phyloP scores from a whole-genome alignment of 2,888 invertebrate genomes.

The Drosophila mimetica region DNA sequence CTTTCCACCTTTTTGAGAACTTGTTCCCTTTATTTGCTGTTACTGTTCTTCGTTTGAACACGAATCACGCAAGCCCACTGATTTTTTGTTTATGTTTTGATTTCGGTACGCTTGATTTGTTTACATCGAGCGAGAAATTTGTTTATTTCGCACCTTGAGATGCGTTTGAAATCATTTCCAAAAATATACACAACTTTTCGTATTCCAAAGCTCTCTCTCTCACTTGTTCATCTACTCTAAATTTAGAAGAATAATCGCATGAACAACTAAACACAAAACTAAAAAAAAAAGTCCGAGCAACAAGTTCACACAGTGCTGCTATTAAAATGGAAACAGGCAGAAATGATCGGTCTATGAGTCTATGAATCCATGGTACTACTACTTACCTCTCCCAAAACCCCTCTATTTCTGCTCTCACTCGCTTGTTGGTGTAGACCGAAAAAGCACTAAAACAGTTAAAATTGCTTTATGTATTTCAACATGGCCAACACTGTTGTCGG shows the following conservation, averaged over 20 bases:
- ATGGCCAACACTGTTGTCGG: constrained; percentile 49
- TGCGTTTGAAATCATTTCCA: constrained; percentile 78
- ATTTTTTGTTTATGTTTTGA: constrained; percentile 39
- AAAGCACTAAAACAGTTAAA: constrained; percentile 72
- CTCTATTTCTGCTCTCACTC: background rate
- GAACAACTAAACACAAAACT: constrained; percentile 52
- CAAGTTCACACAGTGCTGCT: constrained; percentile 70
- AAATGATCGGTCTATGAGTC: constrained; percentile 20
- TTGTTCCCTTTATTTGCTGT: constrained; percentile 9
- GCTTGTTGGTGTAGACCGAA: constrained; percentile 14
- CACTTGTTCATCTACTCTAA: constrained; percentile 37
- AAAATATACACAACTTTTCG: constrained; percentile 57
- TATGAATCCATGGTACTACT: background rate
- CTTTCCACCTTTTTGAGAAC: background rate
- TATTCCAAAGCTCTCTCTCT: constrained; percentile 12
- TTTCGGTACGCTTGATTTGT: constrained; percentile 64
- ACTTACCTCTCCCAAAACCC: background rate
- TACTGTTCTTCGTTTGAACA: constrained; percentile 22
- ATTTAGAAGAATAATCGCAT: constrained; percentile 73
- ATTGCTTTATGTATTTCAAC: constrained; percentile 77
- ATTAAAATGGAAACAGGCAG: constrained; percentile 47
- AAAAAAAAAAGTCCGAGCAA: constrained; percentile 32
- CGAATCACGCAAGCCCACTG: background rate
- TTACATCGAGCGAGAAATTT: constrained; percentile 60
- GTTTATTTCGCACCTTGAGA: constrained; percentile 76